Percentiles rank a stretch among this genome's conserved stretches.
Evolutionary conservation across 2,888 invertebrate species (phyloP).

Genomic region (Eumerus sabulonum): DNA sequence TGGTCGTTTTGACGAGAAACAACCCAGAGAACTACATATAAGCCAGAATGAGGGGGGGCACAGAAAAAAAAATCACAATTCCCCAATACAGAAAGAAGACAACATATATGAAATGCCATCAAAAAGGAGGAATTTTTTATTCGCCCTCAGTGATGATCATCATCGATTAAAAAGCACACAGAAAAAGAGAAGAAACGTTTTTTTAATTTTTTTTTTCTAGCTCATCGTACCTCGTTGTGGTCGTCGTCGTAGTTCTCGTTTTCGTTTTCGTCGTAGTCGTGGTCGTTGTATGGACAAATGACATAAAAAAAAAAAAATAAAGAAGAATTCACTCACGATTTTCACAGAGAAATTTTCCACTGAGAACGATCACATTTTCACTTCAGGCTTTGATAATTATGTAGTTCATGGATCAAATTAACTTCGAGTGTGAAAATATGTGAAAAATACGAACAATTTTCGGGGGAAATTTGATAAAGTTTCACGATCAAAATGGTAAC

Average conservation of each 20-base stretch:
- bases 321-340: conserved; percentile 70
- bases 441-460: conserved; percentile 51
- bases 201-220: conserved; percentile 39
- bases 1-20: conserved; percentile 42
- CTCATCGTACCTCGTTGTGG: conserved; percentile 4
- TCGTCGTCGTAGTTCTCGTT: conserved; percentile 49
- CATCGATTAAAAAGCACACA: conserved; percentile 67
- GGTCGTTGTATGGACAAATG: conserved; percentile 72
- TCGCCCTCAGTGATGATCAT: conserved; percentile 66
- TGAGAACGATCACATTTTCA: conserved; percentile 61
- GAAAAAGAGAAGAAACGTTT: conserved; percentile 64
- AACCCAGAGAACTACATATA: conserved; percentile 33
- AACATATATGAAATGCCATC: conserved; percentile 53
- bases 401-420: conserved; percentile 46
- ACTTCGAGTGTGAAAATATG: conserved; percentile 27
- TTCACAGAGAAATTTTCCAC: conserved; percentile 66
- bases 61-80: conserved; percentile 11
- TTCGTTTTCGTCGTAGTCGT: conserved; percentile 29
- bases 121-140: conserved; percentile 61
- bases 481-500: conserved; percentile 71
- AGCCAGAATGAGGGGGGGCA: too few species aligned
- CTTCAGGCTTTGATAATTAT: conserved; percentile 36
- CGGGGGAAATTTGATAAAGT: conserved; percentile 70
- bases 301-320: conserved; percentile 78
- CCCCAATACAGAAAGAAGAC: conserved; percentile 60